Base-by-base conservation (phyloP, 2,113 vertebrate genomes). In the Grantiella picta region DNA sequence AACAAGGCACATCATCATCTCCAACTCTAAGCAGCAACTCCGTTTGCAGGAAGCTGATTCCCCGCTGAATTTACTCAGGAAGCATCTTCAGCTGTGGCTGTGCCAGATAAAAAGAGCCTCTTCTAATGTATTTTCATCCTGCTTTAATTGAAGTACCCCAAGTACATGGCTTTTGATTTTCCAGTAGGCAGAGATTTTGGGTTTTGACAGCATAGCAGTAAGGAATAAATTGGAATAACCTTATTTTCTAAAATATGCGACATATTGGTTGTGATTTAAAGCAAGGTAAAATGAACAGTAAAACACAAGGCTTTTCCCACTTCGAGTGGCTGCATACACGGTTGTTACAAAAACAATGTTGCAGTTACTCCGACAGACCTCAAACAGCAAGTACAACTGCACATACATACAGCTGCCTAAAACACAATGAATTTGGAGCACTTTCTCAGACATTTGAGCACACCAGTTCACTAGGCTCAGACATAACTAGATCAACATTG, bases 371-470 rank as follows among this genome's bases (percentile, higher is more conserved):
- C 5, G 3, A 23, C 0, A 49, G 60, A 63, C 21, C 3, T 78
- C 40, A 23, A 56, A 45, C 20, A 60, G n/a, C 44, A 14, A 35
- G 9, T 22, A 60, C 21, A 72, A 53, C 10, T 20, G 22, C 80
- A 36, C 2, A 0, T 20, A 36, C 2, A 0, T 20, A 57, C 2
- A 28, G 13, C 2, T 1, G 23, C 18, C 81, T 23, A 25, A 45
- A 70, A 35, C 40, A 85, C 89, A 40, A 0, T 1, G 4, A n/a
- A 6, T 3, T 0, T 50, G 47, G 15, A 50, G 7, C 6, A 12
- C 53, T 40, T 59, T 17, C 12, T 95, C 97, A 98, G 57, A 98
- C 98, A 18, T 99, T 98, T 28, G 99, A 99, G 95, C 98, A 99
- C 23, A 99, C 93, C 44, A 99, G 96, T 49, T 99, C 98, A 14